Conservation (phyloP, 2,113 vertebrate species). For the Limanda limanda region DNA sequence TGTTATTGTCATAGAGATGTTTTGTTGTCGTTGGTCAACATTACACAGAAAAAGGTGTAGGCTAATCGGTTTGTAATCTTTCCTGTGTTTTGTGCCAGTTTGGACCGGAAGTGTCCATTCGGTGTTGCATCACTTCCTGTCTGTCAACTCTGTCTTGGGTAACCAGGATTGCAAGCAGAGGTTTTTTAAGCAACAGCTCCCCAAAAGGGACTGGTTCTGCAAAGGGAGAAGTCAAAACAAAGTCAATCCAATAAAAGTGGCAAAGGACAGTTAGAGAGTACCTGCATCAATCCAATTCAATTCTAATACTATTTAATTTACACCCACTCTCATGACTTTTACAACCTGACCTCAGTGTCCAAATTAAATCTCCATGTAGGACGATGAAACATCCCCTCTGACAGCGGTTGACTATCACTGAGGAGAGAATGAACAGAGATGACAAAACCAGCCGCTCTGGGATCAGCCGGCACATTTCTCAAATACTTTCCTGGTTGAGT, state of each 20-base stretch:
- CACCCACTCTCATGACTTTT: background rate
- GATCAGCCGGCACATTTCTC: constrained; percentile 67
- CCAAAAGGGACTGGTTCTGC: background rate
- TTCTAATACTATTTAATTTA: background rate
- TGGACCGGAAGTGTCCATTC: background rate
- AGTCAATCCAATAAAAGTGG: background rate
- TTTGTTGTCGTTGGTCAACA: too few relatives aligned
- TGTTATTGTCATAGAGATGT: too few relatives aligned
- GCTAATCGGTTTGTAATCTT: too few relatives aligned
- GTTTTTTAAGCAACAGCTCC: constrained; percentile 20
- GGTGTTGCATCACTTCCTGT: background rate
- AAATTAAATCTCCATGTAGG: background rate
- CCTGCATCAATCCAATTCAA: background rate
- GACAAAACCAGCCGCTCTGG: constrained; percentile 67
- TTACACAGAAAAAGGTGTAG: too few relatives aligned
- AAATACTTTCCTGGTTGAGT: constrained; percentile 77
- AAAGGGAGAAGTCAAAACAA: constrained; percentile 5
- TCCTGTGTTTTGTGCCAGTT: background rate
- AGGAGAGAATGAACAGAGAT: constrained; percentile 55
- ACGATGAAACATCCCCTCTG: constrained; percentile 37
- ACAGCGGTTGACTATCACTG: constrained; percentile 28
- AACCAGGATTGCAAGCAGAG: constrained; percentile 24
- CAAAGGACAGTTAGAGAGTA: background rate
- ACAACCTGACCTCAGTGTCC: too few relatives aligned
- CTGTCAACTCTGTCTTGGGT: background rate